These are phyloP conservation scores for Rhinolophus sinicus DNA, from an alignment of 2,113 vertebrate species.

Conservation along the genomic window DNA sequence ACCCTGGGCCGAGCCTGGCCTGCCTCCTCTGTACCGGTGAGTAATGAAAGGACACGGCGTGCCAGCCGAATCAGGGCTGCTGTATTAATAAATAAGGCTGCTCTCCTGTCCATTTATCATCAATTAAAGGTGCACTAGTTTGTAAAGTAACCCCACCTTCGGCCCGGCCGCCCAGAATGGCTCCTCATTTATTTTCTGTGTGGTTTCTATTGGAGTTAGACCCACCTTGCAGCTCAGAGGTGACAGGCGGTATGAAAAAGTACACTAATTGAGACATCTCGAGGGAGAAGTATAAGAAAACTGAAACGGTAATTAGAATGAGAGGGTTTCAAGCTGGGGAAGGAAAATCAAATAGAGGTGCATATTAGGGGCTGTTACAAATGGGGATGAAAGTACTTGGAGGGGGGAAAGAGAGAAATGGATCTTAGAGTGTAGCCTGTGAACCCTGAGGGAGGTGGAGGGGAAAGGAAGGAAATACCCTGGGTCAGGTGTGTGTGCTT, in stretches of 20 bases:
- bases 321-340: slow-evolving; percentile 85
- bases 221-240: slow-evolving; percentile 87
- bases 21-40: slow-evolving; percentile 82
- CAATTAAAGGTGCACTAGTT: slow-evolving; percentile 89
- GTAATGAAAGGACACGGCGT: slow-evolving; percentile 85
- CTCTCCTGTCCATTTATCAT: slow-evolving; percentile 90
- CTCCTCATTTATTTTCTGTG: slow-evolving; percentile 90
- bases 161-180: slow-evolving; percentile 82
- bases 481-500: not conserved
- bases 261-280: slow-evolving; percentile 90
- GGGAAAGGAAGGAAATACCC: not conserved
- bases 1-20: slow-evolving; percentile 78
- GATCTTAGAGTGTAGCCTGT: slow-evolving; percentile 53
- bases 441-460: not conserved
- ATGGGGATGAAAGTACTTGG: slow-evolving; percentile 76
- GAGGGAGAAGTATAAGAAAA: slow-evolving; percentile 85
- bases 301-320: slow-evolving; percentile 89
- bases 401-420: slow-evolving; percentile 72
- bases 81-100: slow-evolving; percentile 88
- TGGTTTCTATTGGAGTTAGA: slow-evolving; percentile 85
- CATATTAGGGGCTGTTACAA: slow-evolving; percentile 81
- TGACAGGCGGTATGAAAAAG: slow-evolving; percentile 88
- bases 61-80: slow-evolving; percentile 82
- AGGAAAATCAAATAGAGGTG: slow-evolving; percentile 85
- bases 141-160: slow-evolving; percentile 88